These are phyloP conservation scores for Gryon sp. DNA, from an alignment of 1,140 invertebrate species.

Conservation along the genomic window DNA sequence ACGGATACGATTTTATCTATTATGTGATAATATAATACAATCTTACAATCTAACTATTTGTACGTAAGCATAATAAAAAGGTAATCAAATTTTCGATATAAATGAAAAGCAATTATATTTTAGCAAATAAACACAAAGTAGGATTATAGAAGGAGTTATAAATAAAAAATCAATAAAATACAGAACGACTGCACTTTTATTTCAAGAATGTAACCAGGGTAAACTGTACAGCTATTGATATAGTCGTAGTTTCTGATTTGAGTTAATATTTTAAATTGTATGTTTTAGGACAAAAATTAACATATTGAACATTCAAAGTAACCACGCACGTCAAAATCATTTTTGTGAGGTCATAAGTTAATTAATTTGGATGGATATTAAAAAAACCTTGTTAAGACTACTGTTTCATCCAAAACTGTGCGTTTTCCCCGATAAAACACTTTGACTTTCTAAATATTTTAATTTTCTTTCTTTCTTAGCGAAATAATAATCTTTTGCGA, in stretches of 20 bases:
- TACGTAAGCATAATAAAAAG: too few relatives aligned
- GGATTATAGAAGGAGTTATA: background rate
- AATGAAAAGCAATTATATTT: too few relatives aligned
- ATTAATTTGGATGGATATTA: too few relatives aligned
- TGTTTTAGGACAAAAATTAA: background rate
- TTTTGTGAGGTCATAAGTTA: too few relatives aligned
- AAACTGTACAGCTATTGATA: slow-evolving; percentile 41
- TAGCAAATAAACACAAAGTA: background rate
- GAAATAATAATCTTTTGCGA: too few relatives aligned
- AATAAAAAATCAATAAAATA: slow-evolving; percentile 20
- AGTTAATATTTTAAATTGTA: background rate
- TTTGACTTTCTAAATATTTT: slow-evolving; percentile 39
- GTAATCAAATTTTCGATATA: too few relatives aligned
- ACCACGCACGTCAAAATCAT: too few relatives aligned
- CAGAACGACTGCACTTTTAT: slow-evolving; percentile 36
- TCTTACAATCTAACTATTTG: too few relatives aligned
- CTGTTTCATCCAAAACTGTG: slow-evolving; percentile 23
- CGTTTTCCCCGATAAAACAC: slow-evolving; percentile 31
- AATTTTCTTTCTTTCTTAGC: too few relatives aligned
- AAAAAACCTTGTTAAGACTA: background rate
- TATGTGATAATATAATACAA: too few relatives aligned
- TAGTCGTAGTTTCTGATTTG: slow-evolving; percentile 1
- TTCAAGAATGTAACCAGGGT: slow-evolving; percentile 23
- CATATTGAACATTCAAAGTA: background rate
- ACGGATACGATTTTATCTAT: too few relatives aligned